phyloP scores from a whole-genome alignment of 1,140 invertebrate species.

The Catajapyx aquilonaris region DNA sequence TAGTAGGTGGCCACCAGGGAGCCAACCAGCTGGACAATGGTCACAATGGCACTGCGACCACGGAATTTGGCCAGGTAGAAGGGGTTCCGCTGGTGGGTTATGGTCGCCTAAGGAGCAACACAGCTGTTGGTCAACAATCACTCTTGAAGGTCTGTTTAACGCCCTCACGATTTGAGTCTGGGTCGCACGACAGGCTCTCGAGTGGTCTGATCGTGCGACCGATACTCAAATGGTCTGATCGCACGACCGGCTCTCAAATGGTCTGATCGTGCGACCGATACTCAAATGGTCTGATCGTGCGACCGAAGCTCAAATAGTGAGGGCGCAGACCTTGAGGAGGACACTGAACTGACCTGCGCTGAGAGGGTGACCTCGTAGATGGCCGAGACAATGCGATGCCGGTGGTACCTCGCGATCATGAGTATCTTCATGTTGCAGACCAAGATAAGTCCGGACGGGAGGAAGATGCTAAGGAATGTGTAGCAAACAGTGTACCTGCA shows the following conservation, averaged over 20 bases:
- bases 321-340: too few relatives aligned
- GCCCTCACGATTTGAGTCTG: too few relatives aligned
- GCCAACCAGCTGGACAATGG: constrained; percentile 44
- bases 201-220: too few relatives aligned
- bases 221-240: too few relatives aligned
- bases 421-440: constrained; percentile 47
- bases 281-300: too few relatives aligned
- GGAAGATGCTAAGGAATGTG: constrained; percentile 34
- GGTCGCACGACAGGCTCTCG: too few relatives aligned
- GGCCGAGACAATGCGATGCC: constrained; percentile 59
- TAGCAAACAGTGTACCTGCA: constrained; percentile 37
- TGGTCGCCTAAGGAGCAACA: constrained; percentile 22
- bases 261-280: too few relatives aligned
- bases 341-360: too few relatives aligned
- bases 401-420: constrained; percentile 55
- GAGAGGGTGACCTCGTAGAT: constrained; percentile 65
- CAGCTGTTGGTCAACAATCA: too few relatives aligned
- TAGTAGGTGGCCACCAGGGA: constrained; percentile 47
- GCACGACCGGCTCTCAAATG: too few relatives aligned
- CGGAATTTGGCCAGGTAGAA: constrained; percentile 31
- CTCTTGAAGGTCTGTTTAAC: too few relatives aligned
- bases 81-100: constrained; percentile 56
- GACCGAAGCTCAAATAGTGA: too few relatives aligned
- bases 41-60: constrained; percentile 39
- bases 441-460: constrained; percentile 43